Evolutionary conservation across 2,113 vertebrate species (phyloP).

Genomic region (Petromus typicus): DNA sequence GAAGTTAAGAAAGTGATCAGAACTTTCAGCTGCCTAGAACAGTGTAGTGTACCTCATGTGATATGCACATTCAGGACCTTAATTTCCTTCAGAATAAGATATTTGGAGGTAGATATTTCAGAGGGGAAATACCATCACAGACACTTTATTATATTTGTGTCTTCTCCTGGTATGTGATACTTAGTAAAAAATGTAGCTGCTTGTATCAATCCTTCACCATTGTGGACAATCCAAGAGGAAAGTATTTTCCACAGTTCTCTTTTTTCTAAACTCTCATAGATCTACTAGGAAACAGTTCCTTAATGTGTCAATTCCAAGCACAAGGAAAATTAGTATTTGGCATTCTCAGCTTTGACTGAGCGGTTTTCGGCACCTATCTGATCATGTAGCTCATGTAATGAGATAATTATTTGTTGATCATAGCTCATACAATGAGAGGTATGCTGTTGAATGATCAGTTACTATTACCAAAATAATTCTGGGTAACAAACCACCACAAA

Average conservation of each 20-base stretch:
- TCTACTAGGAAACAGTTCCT: background rate
- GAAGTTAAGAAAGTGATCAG: no score
- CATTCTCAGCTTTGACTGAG: background rate
- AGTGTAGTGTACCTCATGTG: background rate
- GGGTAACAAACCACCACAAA: no score
- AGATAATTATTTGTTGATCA: no score
- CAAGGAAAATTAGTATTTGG: background rate
- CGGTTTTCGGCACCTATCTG: background rate
- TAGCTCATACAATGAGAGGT: no score
- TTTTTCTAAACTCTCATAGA: background rate
- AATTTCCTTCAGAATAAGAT: constrained; percentile 6
- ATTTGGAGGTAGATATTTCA: background rate
- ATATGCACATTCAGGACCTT: background rate
- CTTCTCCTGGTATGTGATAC: background rate
- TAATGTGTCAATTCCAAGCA: background rate
- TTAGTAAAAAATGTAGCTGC: background rate
- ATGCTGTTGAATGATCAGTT: no score
- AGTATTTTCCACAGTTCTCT: background rate
- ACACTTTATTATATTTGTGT: background rate
- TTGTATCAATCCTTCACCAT: background rate
- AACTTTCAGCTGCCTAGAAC: background rate
- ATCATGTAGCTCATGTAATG: no score
- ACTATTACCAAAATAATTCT: no score
- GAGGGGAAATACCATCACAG: background rate
- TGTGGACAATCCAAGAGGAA: background rate